Base-by-base conservation (phyloP, 2,888 invertebrate species). In the Dasysyrphus tricinctus region DNA sequence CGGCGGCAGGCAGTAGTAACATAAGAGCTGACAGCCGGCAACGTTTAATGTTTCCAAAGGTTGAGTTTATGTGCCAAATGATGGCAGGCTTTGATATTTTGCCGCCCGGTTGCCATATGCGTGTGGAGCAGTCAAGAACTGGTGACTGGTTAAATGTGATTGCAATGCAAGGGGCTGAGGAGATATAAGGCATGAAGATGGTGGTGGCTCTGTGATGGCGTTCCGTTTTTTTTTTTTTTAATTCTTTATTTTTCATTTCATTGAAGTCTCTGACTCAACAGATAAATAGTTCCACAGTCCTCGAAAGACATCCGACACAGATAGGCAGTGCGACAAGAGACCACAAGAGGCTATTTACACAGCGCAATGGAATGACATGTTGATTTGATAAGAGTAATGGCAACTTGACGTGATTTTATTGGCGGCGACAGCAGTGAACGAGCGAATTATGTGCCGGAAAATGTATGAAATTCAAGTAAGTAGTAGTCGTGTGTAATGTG, bases 21-120 rank as follows among this genome's bases (percentile, higher is more conserved):
- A 88, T 81, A 88, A 88, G 88, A 89, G 89, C 89, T 90, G 91
- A 91, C 91, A 90, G 91, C 91, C 90, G 91, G 90, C 91, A 90
- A 89, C 90, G 91, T 90, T 90, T 90, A 90, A 91, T 91, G 91
- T 91, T 90, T 87, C 88, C 84, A 88, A 89, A 86, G 79, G 75
- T 82, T 89, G 89, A 89, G 89, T 89, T 89, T 88, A 89, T 89
- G 89, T 88, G 89, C 89, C 89, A 89, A 89, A 89, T 89, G 89
- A 89, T 89, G 89, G 88, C 89, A 89, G 88, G 80, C 88, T 83
- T 86, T 86, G 86, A 82, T 82, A 78, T 86, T 82, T 11, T 59
- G 72, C 86, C 86, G 86, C 78, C 61, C 24, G 69, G 70, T 51
- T 54, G 51, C 54, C 57, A 57, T 59, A 73, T 79, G 79, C 79